phyloP scores from a whole-genome alignment of 2,113 vertebrate genomes.

The Oxyruncus cristatus region DNA sequence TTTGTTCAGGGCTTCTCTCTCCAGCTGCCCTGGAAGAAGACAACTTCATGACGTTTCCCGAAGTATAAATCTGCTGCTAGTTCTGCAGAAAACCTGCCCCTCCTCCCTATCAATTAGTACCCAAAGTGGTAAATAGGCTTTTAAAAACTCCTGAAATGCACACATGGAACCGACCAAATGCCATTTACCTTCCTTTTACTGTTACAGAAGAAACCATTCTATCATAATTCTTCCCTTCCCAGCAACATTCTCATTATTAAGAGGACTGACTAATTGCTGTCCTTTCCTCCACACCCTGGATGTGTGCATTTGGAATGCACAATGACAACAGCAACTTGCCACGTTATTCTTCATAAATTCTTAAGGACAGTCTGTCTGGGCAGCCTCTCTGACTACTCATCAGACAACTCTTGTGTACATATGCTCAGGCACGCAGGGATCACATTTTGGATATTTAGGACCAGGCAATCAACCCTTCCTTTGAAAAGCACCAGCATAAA shows the following conservation, averaged over 20 bases:
- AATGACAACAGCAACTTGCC: background rate
- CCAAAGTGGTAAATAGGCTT: background rate
- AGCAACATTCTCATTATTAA: background rate
- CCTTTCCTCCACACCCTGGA: background rate
- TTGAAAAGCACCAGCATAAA: background rate
- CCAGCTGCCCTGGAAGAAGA: background rate
- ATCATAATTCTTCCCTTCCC: background rate
- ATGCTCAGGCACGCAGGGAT: background rate
- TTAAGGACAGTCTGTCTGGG: background rate
- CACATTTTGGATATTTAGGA: background rate
- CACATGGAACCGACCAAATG: background rate
- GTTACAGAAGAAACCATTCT: background rate
- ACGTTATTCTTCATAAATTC: background rate
- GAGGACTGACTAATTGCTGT: background rate
- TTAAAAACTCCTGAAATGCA: background rate
- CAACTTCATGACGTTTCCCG: accelerated
- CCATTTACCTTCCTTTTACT: background rate
- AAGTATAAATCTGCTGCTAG: background rate
- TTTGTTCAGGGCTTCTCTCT: background rate
- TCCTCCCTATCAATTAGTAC: background rate
- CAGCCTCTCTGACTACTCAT: background rate
- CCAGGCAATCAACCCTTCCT: background rate
- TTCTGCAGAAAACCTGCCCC: background rate
- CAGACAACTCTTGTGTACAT: background rate
- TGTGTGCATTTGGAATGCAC: background rate